Evolutionary conservation across 1,140 invertebrate species (phyloP).

Genomic region (Panulirus ornatus): DNA sequence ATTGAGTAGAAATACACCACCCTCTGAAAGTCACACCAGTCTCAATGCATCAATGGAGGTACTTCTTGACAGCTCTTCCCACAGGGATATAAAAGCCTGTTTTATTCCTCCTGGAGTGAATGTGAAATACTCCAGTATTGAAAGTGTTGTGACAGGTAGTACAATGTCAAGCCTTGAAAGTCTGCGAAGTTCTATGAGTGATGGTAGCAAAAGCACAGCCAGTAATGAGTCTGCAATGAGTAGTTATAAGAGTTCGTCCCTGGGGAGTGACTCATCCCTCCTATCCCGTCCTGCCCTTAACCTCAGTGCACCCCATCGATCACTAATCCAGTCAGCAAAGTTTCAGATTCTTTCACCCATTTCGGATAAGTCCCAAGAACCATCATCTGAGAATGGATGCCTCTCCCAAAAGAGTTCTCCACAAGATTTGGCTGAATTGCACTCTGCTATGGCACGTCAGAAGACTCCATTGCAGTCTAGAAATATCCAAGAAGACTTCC

Average conservation of each 20-base stretch:
- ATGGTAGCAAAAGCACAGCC: conserved; percentile 56
- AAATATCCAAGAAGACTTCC: conserved; percentile 77
- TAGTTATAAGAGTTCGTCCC: conserved; percentile 78
- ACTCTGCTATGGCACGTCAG: conserved; percentile 85
- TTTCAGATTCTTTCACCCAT: conserved; percentile 92
- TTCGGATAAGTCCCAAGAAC: conserved; percentile 92
- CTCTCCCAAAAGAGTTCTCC: conserved; percentile 69
- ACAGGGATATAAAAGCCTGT: conserved; percentile 77
- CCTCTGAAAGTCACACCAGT: conserved; percentile 85
- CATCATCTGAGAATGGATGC: conserved; percentile 77
- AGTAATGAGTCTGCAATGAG: conserved; percentile 83
- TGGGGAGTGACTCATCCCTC: conserved; percentile 79
- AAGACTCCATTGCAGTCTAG: conserved; percentile 85
- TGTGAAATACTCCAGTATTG: conserved; percentile 88
- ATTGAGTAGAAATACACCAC: conserved; percentile 83
- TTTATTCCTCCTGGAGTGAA: conserved; percentile 79
- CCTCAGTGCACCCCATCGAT: conserved; percentile 72
- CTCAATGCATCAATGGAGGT: conserved; percentile 80
- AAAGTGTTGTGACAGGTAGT: conserved; percentile 89
- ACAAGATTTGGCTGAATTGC: conserved; percentile 77
- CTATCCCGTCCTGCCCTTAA: conserved; percentile 80
- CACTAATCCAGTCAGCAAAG: conserved; percentile 81
- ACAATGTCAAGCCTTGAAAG: conserved; percentile 86
- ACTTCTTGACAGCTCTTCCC: conserved; percentile 79
- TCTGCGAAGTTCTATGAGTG: conserved; percentile 86